Conservation (phyloP, 2,797 vertebrate genomes). For the Kryptolebias ocellatus region DNA sequence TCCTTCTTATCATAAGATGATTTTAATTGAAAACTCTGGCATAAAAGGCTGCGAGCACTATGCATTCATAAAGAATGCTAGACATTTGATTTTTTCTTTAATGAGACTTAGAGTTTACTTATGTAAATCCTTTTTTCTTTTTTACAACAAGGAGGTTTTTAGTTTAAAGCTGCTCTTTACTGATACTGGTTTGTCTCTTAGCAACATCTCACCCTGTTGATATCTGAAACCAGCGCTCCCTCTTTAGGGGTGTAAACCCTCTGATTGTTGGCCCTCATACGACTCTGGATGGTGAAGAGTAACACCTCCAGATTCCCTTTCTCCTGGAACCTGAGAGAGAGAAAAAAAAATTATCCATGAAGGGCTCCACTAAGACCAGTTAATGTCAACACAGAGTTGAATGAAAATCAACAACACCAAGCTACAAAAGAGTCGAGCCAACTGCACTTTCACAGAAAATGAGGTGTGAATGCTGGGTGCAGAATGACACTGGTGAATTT, state of each 20-base stretch:
- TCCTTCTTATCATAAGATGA: too few species aligned
- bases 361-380: background rate
- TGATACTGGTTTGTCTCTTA: background rate
- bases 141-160: background rate
- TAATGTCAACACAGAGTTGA: background rate
- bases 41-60: too few species aligned
- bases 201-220: conserved; percentile 89
- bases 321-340: conserved; percentile 90
- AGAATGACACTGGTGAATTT: too few species aligned
- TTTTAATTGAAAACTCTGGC: too few species aligned
- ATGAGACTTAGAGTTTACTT: too few species aligned
- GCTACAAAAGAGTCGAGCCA: too few species aligned
- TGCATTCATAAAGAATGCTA: too few species aligned
- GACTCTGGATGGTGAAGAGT: conserved; percentile 97
- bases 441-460: too few species aligned
- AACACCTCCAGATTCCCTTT: conserved; percentile 97
- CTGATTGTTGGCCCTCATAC: conserved; percentile 98
- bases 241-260: conserved; percentile 93
- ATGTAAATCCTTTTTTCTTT: too few species aligned
- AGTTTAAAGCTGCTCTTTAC: background rate
- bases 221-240: conserved; percentile 94
- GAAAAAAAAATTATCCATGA: background rate
- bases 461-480: too few species aligned
- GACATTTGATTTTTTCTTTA: too few species aligned
- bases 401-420: too few species aligned